These are phyloP conservation scores for Calameuta idolon DNA, from an alignment of 2,888 invertebrate genomes.

Conservation along the genomic window DNA sequence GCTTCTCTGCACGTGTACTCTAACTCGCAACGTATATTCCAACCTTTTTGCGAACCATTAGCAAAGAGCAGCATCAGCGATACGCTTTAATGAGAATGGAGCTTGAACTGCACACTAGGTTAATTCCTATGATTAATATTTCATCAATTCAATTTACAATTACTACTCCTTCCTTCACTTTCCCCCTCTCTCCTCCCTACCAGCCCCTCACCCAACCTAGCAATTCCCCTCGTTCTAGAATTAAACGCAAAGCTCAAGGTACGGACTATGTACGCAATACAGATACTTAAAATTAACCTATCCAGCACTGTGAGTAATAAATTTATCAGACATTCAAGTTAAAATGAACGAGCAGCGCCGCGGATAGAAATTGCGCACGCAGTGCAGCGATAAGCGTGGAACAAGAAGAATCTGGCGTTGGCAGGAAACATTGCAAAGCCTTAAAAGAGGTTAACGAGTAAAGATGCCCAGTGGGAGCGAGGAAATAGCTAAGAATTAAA, in stretches of 20 bases:
- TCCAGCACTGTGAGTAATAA: neutral
- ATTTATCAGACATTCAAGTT: neutral
- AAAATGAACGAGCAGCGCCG: neutral
- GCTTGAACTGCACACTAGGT: neutral
- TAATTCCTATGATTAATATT: neutral
- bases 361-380: neutral
- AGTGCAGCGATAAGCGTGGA: neutral
- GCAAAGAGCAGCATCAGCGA: neutral
- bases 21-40: neutral
- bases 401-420: neutral
- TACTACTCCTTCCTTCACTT: neutral
- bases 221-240: neutral
- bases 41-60: neutral
- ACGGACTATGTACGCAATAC: neutral
- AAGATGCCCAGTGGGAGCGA: too few relatives aligned
- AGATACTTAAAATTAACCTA: neutral
- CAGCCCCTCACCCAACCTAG: too few relatives aligned
- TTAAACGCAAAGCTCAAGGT: neutral
- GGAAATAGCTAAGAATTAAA: too few relatives aligned
- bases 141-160: neutral
- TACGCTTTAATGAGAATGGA: neutral
- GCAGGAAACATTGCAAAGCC: too few relatives aligned
- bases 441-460: too few relatives aligned
- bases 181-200: too few relatives aligned
- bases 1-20: neutral